Evolutionary conservation across 2,888 invertebrate genomes (phyloP).

Genomic region (Mechanitis mazaeus): DNA sequence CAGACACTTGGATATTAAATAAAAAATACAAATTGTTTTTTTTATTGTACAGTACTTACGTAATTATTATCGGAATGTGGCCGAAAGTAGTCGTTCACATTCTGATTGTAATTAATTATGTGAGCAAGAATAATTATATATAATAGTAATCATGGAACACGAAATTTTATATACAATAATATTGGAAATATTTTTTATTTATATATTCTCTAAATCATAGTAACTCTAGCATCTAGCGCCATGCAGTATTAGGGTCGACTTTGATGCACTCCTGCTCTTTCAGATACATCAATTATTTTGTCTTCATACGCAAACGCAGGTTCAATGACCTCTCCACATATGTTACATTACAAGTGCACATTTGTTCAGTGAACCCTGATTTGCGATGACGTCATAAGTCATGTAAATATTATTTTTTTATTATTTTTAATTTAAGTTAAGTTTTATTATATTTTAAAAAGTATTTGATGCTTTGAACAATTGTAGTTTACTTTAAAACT

Average conservation of each 20-base stretch:
- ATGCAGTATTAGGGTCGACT: slow-evolving; percentile 37
- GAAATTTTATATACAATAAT: too few relatives aligned
- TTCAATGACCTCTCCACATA: slow-evolving; percentile 42
- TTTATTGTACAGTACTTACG: not conserved
- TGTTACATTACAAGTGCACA: slow-evolving; percentile 38
- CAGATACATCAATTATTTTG: slow-evolving; percentile 44
- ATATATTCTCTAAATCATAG: slow-evolving; percentile 9
- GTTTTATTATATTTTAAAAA: not conserved
- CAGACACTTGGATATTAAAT: too few relatives aligned
- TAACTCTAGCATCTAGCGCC: slow-evolving; percentile 29
- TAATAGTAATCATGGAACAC: too few relatives aligned
- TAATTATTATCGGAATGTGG: too few relatives aligned
- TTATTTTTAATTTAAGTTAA: slow-evolving; percentile 23
- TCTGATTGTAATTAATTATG: too few relatives aligned
- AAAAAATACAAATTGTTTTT: not conserved
- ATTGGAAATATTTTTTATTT: not conserved
- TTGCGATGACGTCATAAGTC: slow-evolving; percentile 10
- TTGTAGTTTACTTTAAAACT: too few relatives aligned
- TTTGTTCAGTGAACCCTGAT: slow-evolving; percentile 25
- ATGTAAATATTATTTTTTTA: slow-evolving; percentile 17
- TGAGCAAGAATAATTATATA: too few relatives aligned
- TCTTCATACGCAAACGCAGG: slow-evolving; percentile 42
- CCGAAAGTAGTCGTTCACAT: too few relatives aligned
- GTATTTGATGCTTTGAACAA: too few relatives aligned
- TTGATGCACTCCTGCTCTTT: slow-evolving; percentile 38